Percentiles rank a stretch among this genome's conserved stretches.
Evolutionary conservation across 2,888 invertebrate species (phyloP).

Genomic region (Plagiodera versicolora): DNA sequence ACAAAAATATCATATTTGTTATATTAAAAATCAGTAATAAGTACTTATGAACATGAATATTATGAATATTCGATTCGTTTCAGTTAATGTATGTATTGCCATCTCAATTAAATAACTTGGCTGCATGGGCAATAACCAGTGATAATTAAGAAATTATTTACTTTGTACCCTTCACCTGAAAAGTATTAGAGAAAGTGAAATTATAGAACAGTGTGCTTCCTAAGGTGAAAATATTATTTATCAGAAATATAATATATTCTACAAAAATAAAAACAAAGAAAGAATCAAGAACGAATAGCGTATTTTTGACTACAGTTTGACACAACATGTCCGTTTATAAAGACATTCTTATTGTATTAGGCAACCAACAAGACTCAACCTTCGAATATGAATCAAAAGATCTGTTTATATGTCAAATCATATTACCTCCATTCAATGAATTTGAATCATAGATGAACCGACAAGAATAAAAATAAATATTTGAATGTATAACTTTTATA

Average conservation of each 20-base stretch:
- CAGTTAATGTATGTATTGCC: conserved; percentile 1
- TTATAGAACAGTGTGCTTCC: neutral
- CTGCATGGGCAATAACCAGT: conserved; percentile 10
- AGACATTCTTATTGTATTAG: neutral
- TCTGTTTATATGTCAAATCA: no score
- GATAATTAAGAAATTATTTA: neutral
- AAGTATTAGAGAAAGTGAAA: neutral
- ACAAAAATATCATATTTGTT: neutral
- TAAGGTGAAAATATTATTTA: no score
- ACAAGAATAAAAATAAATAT: no score
- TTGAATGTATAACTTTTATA: no score
- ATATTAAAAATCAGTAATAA: no score
- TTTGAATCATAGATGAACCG: no score
- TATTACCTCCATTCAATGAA: no score
- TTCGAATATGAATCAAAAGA: no score
- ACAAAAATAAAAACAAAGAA: neutral
- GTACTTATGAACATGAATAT: neutral
- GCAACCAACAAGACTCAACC: no score
- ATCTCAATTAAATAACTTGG: neutral
- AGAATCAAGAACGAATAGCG: no score
- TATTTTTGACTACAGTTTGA: no score
- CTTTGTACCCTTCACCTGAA: conserved; percentile 5
- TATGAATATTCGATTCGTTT: conserved; percentile 1
- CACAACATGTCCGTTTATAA: neutral
- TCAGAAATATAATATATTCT: neutral